Conservation (phyloP, 2,888 invertebrate species). For the Ectemnius continuus region DNA sequence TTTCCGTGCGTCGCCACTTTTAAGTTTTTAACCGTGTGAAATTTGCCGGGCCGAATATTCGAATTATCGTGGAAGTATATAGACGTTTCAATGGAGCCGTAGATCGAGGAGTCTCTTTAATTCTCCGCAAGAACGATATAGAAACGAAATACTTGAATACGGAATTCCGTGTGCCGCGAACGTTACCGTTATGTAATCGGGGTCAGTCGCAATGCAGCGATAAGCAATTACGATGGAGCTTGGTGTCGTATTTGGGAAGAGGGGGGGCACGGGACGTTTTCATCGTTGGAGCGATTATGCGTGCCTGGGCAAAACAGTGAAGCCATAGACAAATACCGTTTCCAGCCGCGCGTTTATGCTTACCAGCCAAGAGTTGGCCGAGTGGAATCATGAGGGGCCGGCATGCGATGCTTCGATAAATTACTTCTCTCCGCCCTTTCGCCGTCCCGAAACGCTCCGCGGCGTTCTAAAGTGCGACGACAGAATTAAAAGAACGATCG, state of each 20-base stretch:
- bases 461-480: neutral
- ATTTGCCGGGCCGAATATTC: too few species aligned
- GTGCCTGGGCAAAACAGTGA: constrained; percentile 2
- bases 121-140: constrained; percentile 21
- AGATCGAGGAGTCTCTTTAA: neutral
- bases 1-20: too few species aligned
- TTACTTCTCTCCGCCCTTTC: neutral
- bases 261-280: neutral
- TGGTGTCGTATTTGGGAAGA: constrained; percentile 20
- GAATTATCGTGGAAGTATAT: too few species aligned
- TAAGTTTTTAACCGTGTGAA: too few species aligned
- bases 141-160: constrained; percentile 30
- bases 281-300: constrained; percentile 6
- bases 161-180: constrained; percentile 32
- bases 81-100: too few species aligned
- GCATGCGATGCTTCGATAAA: neutral
- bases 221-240: constrained; percentile 48
- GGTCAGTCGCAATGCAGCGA: constrained; percentile 32
- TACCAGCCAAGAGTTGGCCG: neutral
- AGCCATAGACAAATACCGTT: constrained; percentile 1
- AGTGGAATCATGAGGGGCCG: neutral
- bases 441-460: constrained; percentile 4
- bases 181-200: constrained; percentile 43
- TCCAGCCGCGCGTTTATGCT: neutral
- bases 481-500: neutral